Evolutionary conservation across 2,888 invertebrate genomes (phyloP), one percentile per base, ranked within the genome.

Genomic region (Eilema griseolum): DNA sequence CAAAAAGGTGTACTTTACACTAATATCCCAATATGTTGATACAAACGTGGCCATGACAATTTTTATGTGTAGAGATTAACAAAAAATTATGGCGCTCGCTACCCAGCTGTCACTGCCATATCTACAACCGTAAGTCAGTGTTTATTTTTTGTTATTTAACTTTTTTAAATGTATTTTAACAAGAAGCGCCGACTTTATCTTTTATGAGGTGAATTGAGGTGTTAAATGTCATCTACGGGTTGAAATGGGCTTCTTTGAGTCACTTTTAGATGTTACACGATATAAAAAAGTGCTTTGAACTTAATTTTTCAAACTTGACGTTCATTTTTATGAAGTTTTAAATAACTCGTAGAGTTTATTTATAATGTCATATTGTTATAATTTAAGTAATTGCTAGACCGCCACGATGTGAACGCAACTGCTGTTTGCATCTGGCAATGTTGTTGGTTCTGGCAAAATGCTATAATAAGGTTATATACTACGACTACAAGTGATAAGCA

Each of bases 171-270:
- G 74, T 78, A 77, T 80, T 81, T 79, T 82, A 83, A 85, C 86
- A 85, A 88, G 88, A 78, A 86, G 83, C 83, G 83, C 79, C 81
- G 83, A 79, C 81, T 82, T 89, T 88, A 89, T 89, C 88, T 88
- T 85, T 88, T 88, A 85, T 85, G 85, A 82, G 78, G 86, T 86
- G 87, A 86, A 90, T 90, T 90, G 86, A 89, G 86, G 90, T 88
- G 88, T 90, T 82, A 87, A 86, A 83, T 77, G 76, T 82, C 83
- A 78, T 79, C 74, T 72, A 70, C 73, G 59, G 61, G 73, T 85
- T 79, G 77, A 80, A 79, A 77, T 79, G 73, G 72, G 52, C 71
- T 74, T 73, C 70, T 78, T 81, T 75, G 70, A 77, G 72, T 63
- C 63, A 65, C 65, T 71, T 41, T 67, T 57, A 59, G 57, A 62